Evolutionary conservation across 2,888 invertebrate genomes (phyloP), one percentile per base, ranked within the genome.

Genomic region (Netelia fuscicornis): DNA sequence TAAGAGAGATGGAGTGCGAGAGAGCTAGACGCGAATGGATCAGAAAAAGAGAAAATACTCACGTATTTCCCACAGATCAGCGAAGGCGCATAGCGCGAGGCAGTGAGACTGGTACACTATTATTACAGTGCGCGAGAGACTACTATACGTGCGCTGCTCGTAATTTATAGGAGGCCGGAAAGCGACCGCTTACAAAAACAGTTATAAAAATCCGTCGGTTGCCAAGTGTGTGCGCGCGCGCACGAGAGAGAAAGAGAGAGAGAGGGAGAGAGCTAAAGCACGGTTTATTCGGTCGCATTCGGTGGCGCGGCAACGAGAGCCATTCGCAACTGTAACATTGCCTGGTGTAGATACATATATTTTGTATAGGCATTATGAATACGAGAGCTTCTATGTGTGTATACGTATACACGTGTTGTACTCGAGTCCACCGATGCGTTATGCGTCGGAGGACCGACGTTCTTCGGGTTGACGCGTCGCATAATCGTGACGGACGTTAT

Each of bases 401-500:
- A 58, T 67, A 81, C 42, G 60, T 72, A 60, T 68, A 74, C 20
- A 81, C 75, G 42, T 23, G 13, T 48, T 17, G 70, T 71, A 71
- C 48, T 67, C 82, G 74, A 70, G 85, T 82, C 81, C 85, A 87
- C 85, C 87, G 87, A 87, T 87, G 87, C 87, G 86, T 87, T 87
- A 82, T 86, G 86, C 83, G 84, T 87, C 86, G 83, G 82, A 80
- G 86, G 80, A 76, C 70, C 84, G 71, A 68, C 87, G 87, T 88
- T 89, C 88, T 82, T 87, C 88, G 87, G 88, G 85, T 89, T 89
- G 92, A 92, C 92, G 91, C 90, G 88, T 87, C 90, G 89, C 90
- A 90, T 92, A 93, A 92, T 93, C 91, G 91, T 91, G 91, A 92
- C 92, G 91, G 93, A 93, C 92, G 90, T 89, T 90, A 92, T 93